Evolutionary conservation across 2,888 invertebrate genomes (phyloP).

Genomic region (Hemicrepidius hirtus): DNA sequence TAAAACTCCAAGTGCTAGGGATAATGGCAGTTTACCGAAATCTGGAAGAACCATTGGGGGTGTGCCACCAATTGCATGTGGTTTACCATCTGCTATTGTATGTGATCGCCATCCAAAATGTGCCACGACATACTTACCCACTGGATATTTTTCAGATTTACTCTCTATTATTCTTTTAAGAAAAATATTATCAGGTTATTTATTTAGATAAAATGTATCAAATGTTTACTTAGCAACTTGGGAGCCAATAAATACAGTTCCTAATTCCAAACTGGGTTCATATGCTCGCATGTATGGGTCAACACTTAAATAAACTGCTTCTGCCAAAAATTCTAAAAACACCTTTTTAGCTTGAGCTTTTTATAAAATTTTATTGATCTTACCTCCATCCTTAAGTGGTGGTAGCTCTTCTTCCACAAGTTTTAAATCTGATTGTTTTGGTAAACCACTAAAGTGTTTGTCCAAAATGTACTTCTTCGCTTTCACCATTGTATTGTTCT

Average conservation of each 20-base stretch:
- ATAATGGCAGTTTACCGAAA: constrained; percentile 75
- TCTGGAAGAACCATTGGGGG: constrained; percentile 73
- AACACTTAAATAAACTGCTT: constrained; percentile 82
- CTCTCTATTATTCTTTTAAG: constrained; percentile 80
- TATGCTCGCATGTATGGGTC: constrained; percentile 84
- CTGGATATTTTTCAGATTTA: constrained; percentile 78
- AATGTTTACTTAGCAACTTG: constrained; percentile 81
- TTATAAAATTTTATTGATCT: constrained; percentile 26
- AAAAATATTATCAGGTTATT: not conserved
- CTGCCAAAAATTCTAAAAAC: constrained; percentile 77
- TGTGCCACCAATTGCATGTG: constrained; percentile 71
- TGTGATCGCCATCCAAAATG: constrained; percentile 82
- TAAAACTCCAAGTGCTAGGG: constrained; percentile 78
- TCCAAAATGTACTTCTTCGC: constrained; percentile 79
- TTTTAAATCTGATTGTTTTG: constrained; percentile 78
- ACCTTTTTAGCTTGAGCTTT: constrained; percentile 43
- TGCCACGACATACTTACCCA: constrained; percentile 78
- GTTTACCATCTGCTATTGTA: constrained; percentile 79
- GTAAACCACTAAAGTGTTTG: constrained; percentile 79
- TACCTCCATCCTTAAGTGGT: constrained; percentile 80
- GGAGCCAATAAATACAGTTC: constrained; percentile 77
- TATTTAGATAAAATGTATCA: not conserved
- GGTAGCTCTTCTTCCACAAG: constrained; percentile 80
- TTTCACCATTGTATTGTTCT: constrained; percentile 30
- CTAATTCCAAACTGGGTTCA: constrained; percentile 73